Conservation (phyloP, 1,140 invertebrate species). For the Sminthurides bifidus region DNA sequence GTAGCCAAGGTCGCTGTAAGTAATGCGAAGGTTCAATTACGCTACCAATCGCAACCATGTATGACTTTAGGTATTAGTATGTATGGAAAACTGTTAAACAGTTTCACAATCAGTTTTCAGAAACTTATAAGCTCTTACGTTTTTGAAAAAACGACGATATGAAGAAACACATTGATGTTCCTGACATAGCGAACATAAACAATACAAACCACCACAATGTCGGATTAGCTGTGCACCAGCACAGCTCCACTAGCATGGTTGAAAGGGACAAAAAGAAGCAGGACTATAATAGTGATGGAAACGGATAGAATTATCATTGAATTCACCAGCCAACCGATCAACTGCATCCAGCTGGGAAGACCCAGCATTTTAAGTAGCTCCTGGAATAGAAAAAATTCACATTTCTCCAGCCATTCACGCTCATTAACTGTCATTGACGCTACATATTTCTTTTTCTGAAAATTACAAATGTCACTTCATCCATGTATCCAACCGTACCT, state of each 20-base stretch:
- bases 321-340: constrained; percentile 31
- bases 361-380: constrained; percentile 11
- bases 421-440: not conserved
- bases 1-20: constrained; percentile 25
- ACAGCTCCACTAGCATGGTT: constrained; percentile 18
- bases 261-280: constrained; percentile 22
- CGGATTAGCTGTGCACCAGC: constrained; percentile 18
- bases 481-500: constrained; percentile 10
- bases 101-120: not conserved
- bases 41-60: not conserved
- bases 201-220: constrained; percentile 28
- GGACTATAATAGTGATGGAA: constrained; percentile 21
- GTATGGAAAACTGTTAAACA: not conserved
- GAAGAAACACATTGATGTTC: constrained; percentile 28
- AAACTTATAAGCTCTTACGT: constrained; percentile 15
- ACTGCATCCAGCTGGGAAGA: constrained; percentile 21
- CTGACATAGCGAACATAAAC: constrained; percentile 19
- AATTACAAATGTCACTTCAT: not conserved
- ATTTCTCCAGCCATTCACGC: not conserved
- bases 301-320: constrained; percentile 21
- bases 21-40: not conserved
- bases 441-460: not conserved
- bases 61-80: not conserved
- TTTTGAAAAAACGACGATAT: constrained; percentile 27
- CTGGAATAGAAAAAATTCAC: not conserved